phyloP scores from a whole-genome alignment of 2,888 invertebrate genomes.

The Drosophila pseudotalamancana region DNA sequence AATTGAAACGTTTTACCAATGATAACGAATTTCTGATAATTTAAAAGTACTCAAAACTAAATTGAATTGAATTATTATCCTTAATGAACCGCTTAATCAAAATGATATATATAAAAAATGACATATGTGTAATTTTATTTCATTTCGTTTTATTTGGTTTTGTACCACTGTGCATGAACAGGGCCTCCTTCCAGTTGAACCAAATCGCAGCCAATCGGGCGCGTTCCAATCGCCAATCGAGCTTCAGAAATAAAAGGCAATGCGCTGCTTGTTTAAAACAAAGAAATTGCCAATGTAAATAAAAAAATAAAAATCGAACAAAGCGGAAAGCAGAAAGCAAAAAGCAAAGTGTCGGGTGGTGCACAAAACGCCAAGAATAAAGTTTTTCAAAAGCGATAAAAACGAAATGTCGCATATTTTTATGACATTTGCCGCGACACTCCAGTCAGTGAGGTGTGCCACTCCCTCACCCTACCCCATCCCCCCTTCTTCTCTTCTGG shows the following conservation, averaged over 20 bases:
- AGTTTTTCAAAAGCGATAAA: constrained; percentile 85
- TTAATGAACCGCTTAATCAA: too few species aligned
- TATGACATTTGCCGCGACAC: constrained; percentile 82
- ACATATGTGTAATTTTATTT: too few species aligned
- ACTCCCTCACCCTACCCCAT: constrained; percentile 1
- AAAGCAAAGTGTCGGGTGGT: constrained; percentile 37
- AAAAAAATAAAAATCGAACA: constrained; percentile 60
- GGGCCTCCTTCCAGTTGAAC: constrained; percentile 12
- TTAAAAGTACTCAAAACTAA: too few species aligned
- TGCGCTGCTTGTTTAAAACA: constrained; percentile 80
- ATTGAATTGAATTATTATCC: too few species aligned
- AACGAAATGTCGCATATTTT: constrained; percentile 85
- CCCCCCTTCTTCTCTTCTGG: neutral
- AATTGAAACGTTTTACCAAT: too few species aligned
- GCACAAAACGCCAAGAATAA: constrained; percentile 71
- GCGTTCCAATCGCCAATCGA: constrained; percentile 77
- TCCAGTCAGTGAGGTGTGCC: constrained; percentile 42
- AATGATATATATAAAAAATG: too few species aligned
- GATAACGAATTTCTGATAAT: too few species aligned
- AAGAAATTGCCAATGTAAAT: constrained; percentile 79
- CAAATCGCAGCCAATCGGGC: constrained; percentile 76
- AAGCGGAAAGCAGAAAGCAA: constrained; percentile 20
- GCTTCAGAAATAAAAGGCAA: constrained; percentile 75
- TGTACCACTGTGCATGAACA: constrained; percentile 24
- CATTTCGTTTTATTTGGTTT: neutral